Evolutionary conservation across 2,888 invertebrate genomes (phyloP), one percentile per base, ranked within the genome.

Genomic region (Schizotus pectinicornis): DNA sequence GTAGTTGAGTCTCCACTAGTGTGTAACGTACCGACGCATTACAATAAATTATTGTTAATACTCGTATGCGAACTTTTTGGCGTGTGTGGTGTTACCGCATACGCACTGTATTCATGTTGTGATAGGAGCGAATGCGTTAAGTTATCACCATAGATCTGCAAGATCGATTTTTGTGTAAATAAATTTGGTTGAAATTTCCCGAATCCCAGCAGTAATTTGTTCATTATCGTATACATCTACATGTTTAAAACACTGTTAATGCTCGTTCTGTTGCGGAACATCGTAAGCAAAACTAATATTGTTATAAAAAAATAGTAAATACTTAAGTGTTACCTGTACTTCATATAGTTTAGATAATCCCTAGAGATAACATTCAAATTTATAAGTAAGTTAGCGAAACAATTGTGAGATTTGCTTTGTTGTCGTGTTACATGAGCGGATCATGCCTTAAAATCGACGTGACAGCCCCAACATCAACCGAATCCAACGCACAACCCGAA

Each of bases 281-380:
- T 64, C 63, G 66, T 56, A 52, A 46, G 35, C 34, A 48, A 48
- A 47, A 34, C 13, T 14, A 50, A 75, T 74, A 78, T 79, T 80
- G 79, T 79, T 79, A 79, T 77, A 75, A 76, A 78, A n/a, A 47
- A 76, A 78, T 77, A 78, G 77, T 72, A 69, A 76, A 70, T 76
- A 79, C 72, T 74, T 79, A 79, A 79, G 77, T 79, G 79, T 80
- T 80, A 79, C 77, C 74, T 79, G 78, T 80, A 79, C 75, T 78
- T 78, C 75, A 78, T 78, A 79, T 84, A 84, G 83, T 83, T 82
- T 83, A 84, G 82, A 81, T 80, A 80, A 38, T 22, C 48, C 41
- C 34, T 50, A 57, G 52, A 53, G 41, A 48, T 51, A 49, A 57
- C 52, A 59, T 69, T 66, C 56, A 60, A 55, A 62, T 67, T 69